These are phyloP conservation scores for Acridotheres tristis DNA, from an alignment of 2,797 vertebrate species.

Conservation along the genomic window DNA sequence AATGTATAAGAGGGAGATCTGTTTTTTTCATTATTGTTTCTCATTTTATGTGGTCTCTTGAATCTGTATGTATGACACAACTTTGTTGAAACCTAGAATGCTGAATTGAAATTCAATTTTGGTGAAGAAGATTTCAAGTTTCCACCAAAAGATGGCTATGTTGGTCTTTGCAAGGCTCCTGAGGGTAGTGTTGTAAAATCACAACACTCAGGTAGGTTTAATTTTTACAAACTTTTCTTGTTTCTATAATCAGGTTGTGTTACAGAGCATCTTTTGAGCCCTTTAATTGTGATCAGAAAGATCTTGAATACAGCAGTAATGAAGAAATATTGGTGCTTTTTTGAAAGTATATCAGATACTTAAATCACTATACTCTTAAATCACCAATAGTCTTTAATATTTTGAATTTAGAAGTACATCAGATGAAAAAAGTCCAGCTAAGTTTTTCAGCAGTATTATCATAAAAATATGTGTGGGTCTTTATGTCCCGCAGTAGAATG, in stretches of 20 bases:
- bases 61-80: not conserved
- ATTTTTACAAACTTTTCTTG: not conserved
- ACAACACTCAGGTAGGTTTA: conserved; percentile 83
- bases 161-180: conserved; percentile 84
- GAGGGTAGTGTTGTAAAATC: conserved; percentile 86
- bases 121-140: conserved; percentile 93
- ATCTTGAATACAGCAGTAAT: not conserved
- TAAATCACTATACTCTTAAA: not conserved
- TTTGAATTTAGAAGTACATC: not conserved
- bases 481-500: not conserved
- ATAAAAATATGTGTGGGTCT: not conserved
- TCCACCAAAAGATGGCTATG: conserved; percentile 88
- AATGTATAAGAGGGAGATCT: not conserved
- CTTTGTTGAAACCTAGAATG: conserved; percentile 83
- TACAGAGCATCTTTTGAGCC: not conserved
- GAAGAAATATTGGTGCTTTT: not conserved
- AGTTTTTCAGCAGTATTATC: not conserved
- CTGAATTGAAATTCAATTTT: conserved; percentile 96
- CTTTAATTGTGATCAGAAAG: not conserved
- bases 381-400: not conserved
- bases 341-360: not conserved
- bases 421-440: not conserved
- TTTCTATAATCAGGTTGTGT: not conserved
- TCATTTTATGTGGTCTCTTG: not conserved
- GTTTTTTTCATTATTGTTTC: not conserved